Evolutionary conservation across 2,888 invertebrate species (phyloP).

Genomic region (Mimachlamys varia): DNA sequence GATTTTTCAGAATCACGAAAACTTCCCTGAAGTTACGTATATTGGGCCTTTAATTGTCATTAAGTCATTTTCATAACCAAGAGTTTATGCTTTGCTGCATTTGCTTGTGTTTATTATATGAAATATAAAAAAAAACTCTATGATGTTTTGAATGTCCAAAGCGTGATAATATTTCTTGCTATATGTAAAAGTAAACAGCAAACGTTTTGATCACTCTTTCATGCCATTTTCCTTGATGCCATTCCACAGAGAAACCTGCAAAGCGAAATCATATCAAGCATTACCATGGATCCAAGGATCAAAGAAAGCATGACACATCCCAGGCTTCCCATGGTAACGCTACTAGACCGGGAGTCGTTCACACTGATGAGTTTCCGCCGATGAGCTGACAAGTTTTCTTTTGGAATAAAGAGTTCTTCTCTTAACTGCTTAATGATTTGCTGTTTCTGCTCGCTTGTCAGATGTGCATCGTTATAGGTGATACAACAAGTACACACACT

Average conservation of each 20-base stretch:
- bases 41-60: too few relatives aligned
- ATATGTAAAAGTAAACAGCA: too few relatives aligned
- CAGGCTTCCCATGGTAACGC: neutral
- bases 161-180: too few relatives aligned
- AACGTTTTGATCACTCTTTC: too few relatives aligned
- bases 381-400: neutral
- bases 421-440: neutral
- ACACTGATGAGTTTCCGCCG: constrained; percentile 1
- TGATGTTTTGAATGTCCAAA: too few relatives aligned
- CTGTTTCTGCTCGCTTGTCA: neutral
- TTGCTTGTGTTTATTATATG: too few relatives aligned
- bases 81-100: too few relatives aligned
- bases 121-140: too few relatives aligned
- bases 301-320: neutral
- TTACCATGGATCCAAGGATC: neutral
- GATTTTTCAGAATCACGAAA: too few relatives aligned
- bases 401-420: neutral
- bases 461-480: neutral
- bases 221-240: too few relatives aligned
- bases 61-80: too few relatives aligned
- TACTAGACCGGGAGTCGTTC: neutral
- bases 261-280: neutral
- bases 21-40: too few relatives aligned
- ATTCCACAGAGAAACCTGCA: neutral
- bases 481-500: neutral